Evolutionary conservation across 2,888 invertebrate genomes (phyloP).

Genomic region (Microctonus brassicae): DNA sequence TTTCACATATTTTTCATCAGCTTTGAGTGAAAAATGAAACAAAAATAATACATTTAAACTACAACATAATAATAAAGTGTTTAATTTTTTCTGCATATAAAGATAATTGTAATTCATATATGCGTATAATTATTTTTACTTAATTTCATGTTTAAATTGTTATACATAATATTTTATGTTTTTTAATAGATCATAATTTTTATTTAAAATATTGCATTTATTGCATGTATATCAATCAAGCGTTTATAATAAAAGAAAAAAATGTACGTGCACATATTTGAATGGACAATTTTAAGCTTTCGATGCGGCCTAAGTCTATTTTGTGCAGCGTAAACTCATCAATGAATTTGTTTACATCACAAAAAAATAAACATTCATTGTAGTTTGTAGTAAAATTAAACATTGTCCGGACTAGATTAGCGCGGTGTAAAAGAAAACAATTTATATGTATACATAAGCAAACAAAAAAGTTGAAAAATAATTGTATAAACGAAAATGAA

Average conservation of each 20-base stretch:
- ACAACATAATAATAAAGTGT: not conserved
- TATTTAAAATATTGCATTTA: not conserved
- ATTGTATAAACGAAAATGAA: not conserved
- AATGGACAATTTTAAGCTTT: slow-evolving; percentile 30
- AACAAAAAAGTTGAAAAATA: not conserved
- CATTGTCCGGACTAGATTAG: not conserved
- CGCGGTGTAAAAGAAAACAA: no score
- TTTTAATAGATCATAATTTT: not conserved
- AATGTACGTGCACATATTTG: not conserved
- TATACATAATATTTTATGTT: not conserved
- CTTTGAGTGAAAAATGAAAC: not conserved
- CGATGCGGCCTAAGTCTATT: slow-evolving; percentile 40
- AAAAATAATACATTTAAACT: no score
- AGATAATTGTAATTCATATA: not conserved
- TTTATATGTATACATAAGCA: not conserved
- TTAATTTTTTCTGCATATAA: not conserved
- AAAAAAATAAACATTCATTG: not conserved
- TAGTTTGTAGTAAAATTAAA: not conserved
- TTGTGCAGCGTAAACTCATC: slow-evolving; percentile 2
- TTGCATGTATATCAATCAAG: not conserved
- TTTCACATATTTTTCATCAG: not conserved
- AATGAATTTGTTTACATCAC: not conserved
- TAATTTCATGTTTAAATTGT: not conserved
- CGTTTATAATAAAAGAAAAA: not conserved
- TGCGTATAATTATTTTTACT: not conserved